Conservation (phyloP, 2,113 vertebrate genomes). For the Apteryx mantelli region DNA sequence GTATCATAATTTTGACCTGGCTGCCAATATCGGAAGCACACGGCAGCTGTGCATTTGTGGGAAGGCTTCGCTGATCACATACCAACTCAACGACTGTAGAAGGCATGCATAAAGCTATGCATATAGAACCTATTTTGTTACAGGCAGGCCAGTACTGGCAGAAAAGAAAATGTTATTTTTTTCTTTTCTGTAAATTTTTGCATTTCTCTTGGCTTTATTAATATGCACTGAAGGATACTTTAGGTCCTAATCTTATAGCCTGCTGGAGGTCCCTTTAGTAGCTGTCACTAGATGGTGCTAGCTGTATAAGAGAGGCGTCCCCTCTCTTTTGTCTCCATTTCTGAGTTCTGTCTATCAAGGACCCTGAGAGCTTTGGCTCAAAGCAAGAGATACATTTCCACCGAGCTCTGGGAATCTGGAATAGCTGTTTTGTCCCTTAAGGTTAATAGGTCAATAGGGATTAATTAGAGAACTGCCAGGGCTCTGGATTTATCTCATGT, state of each 20-base stretch:
- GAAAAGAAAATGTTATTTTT: not conserved
- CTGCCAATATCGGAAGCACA: not conserved
- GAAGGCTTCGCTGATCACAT: not conserved
- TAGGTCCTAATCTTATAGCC: not conserved
- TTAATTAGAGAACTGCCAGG: not conserved
- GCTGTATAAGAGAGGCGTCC: constrained; percentile 32
- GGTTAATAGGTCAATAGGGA: not conserved
- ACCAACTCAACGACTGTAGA: not conserved
- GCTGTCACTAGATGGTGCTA: constrained; percentile 73
- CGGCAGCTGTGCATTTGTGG: fast-evolving
- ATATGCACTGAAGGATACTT: fast-evolving
- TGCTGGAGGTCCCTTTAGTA: constrained; percentile 36
- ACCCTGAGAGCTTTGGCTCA: not conserved
- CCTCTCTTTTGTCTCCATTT: not conserved
- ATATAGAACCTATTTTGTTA: not conserved
- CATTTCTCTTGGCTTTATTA: not conserved
- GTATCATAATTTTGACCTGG: not conserved
- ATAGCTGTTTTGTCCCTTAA: not conserved
- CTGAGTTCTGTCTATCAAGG: not conserved
- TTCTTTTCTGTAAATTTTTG: not conserved
- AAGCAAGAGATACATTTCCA: not conserved
- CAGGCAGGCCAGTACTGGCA: not conserved
- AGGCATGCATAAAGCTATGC: fast-evolving
- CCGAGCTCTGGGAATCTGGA: not conserved
- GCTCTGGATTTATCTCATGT: not conserved